Evolutionary conservation across 1,140 invertebrate species (phyloP), one percentile per base, ranked within the genome.

Genomic region (Bombus waltoni): DNA sequence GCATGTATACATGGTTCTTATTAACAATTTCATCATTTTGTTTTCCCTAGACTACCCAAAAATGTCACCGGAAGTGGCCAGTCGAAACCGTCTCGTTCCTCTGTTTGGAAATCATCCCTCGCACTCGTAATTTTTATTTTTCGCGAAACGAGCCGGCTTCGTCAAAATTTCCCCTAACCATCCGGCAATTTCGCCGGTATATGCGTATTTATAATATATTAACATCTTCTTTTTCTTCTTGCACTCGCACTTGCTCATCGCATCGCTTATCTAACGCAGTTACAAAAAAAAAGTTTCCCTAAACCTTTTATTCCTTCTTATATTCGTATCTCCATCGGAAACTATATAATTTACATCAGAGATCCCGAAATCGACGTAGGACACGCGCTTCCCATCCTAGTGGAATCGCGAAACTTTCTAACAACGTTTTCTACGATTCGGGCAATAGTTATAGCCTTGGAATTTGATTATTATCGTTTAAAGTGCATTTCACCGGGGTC

Each of bases 1-100:
- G 90, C 84, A 84, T 93, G 92, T 93, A 92, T 93, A 94, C 89
- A 92, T 93, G 90, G 78, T 92, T 93, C 90, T 93, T 93, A 92
- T 90, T 90, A 94, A 94, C 92, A 93, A 91, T 89, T 92, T 93
- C 81, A 81, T 89, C 88, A 83, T 87, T 88, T 65, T 44, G 42
- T 88, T 90, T 89, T 90, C 74, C 53, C 72, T 93, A 93, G 40
- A 80, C 89, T 93, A 94, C 89, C 88, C 89, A 89, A 85, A 93
- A 91, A 88, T 80, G 84, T 88, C 76, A 85, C 86, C 77, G 87
- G 76, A 88, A 88, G 86, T 35, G 82, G 32, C 66, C 22, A 28
- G 53, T 85, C 44, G 42, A 28, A 47, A 32, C 66, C 42, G 42
- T 71, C 73, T 76, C 73, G 74, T 72, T 47, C 32, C 47, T 28